Evolutionary conservation across 2,888 invertebrate genomes (phyloP).

Genomic region (Tortricodes alternella): DNA sequence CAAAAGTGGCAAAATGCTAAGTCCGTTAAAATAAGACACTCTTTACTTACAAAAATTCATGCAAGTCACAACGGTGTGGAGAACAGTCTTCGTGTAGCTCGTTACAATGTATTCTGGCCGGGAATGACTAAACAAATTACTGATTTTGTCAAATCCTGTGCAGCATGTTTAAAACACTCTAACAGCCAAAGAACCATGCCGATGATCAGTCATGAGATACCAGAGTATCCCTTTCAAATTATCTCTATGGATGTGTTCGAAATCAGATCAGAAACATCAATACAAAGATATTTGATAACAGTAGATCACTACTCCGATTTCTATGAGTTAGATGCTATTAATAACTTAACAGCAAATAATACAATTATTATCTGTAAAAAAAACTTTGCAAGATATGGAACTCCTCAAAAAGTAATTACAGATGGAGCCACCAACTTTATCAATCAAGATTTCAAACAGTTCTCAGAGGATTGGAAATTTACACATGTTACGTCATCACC

Average conservation of each 20-base stretch:
- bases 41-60: neutral
- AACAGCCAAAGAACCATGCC: neutral
- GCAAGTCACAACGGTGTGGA: neutral
- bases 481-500: neutral
- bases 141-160: neutral
- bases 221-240: neutral
- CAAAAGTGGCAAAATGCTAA: neutral
- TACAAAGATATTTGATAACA: neutral
- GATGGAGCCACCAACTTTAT: neutral
- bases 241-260: neutral
- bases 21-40: neutral
- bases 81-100: neutral
- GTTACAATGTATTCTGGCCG: neutral
- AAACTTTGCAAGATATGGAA: neutral
- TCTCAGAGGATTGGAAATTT: neutral
- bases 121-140: neutral
- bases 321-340: neutral
- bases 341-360: neutral
- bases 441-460: neutral
- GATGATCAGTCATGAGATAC: neutral
- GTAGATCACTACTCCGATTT: neutral
- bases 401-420: neutral
- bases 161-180: neutral
- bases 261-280: neutral
- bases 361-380: neutral